These are phyloP conservation scores for Characodon lateralis DNA, from an alignment of 2,797 vertebrate species.

Conservation along the genomic window DNA sequence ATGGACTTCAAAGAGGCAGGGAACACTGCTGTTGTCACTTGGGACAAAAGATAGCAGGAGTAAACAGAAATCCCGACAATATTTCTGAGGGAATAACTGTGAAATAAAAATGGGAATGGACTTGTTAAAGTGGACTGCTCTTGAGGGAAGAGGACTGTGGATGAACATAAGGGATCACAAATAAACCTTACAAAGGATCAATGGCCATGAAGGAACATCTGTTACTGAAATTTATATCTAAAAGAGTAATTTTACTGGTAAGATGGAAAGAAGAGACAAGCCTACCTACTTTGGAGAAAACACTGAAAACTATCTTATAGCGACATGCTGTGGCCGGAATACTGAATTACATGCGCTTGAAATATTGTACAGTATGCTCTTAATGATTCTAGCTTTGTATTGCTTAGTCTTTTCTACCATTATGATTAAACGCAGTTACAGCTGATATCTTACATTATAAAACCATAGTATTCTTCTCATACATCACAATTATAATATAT, in stretches of 20 bases:
- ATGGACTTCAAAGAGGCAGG: conserved; percentile 79
- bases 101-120: conserved; percentile 73
- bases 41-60: conserved; percentile 69
- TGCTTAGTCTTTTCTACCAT: conserved; percentile 85
- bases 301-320: conserved; percentile 81
- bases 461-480: conserved; percentile 85
- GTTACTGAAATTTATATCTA: conserved; percentile 71
- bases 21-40: conserved; percentile 68
- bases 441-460: conserved; percentile 83
- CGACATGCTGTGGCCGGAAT: conserved; percentile 85
- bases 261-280: conserved; percentile 71
- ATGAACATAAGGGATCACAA: conserved; percentile 70
- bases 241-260: conserved; percentile 66
- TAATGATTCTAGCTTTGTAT: conserved; percentile 86
- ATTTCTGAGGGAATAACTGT: conserved; percentile 78
- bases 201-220: conserved; percentile 75
- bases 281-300: conserved; percentile 76
- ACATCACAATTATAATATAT: conserved; percentile 82
- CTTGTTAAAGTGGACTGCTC: conserved; percentile 64
- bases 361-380: conserved; percentile 85
- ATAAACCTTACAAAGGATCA: conserved; percentile 76
- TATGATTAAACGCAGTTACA: conserved; percentile 83
- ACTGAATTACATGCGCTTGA: conserved; percentile 83
- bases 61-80: conserved; percentile 70
- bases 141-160: conserved; percentile 62